phyloP scores from a whole-genome alignment of 2,888 invertebrate species.

The Saturnia japonica region DNA sequence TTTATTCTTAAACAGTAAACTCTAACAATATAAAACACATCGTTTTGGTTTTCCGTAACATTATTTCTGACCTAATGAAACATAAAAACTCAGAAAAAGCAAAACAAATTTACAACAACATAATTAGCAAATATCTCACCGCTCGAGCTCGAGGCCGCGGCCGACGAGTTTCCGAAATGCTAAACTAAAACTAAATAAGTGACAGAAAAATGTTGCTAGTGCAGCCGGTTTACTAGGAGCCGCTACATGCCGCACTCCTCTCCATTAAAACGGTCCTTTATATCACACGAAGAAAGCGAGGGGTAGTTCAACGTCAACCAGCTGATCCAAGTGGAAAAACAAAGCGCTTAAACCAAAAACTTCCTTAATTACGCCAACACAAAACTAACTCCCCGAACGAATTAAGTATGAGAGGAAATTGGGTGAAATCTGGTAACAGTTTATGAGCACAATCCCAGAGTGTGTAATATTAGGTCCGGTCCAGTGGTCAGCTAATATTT shows the following conservation, averaged over 20 bases:
- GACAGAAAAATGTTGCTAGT: constrained; percentile 67
- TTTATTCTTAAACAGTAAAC: no score
- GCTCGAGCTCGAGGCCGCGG: constrained; percentile 59
- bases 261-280: not conserved
- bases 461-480: no score
- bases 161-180: constrained; percentile 61
- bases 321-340: constrained; percentile 68
- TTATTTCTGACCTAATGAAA: not conserved
- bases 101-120: constrained; percentile 75
- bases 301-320: constrained; percentile 42
- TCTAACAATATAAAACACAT: not conserved
- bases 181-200: constrained; percentile 76
- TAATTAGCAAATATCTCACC: constrained; percentile 79
- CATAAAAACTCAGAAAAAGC: constrained; percentile 37
- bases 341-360: constrained; percentile 75
- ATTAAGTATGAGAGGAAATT: constrained; percentile 69
- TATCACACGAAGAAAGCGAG: constrained; percentile 26
- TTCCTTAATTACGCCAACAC: constrained; percentile 77
- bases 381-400: constrained; percentile 76
- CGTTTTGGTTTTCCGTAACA: not conserved
- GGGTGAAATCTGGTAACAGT: constrained; percentile 63
- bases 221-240: not conserved
- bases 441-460: constrained; percentile 52
- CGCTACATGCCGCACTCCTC: not conserved
- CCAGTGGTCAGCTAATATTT: no score